Evolutionary conservation across 1,140 invertebrate genomes (phyloP), one percentile per base, ranked within the genome.

Genomic region (Orchestia grillus): DNA sequence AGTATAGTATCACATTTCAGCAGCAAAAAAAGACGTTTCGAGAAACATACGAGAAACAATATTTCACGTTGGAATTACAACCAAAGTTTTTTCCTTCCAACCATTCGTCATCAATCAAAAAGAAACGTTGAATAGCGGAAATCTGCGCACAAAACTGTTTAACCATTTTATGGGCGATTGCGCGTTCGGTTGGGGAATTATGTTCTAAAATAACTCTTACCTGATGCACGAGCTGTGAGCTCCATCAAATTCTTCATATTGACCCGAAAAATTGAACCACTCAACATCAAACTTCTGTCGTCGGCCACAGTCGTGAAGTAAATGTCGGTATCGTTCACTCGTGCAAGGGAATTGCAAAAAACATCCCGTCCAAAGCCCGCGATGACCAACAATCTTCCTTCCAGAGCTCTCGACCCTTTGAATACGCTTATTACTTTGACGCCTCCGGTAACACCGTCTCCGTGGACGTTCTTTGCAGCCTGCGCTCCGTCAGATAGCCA

Each of bases 311-410:
- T 44, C 41, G 92, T 94, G 40, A 94, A 94, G 44, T 45, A 94
- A 45, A 94, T 94, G 36, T 47, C 40, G 44, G 92, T 45, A 45
- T 94, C 92, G 92, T 94, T 94, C 92, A 94, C 92, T 40, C 92
- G 92, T 40, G 44, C 40, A 23, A 44, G 43, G 1, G 92, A 45
- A 94, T 94, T 44, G 44, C 92, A 94, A 45, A 94, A 94, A 44
- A 15, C 92, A 94, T 47, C 44, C 40, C 44, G 41, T 47, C 92
- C 92, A 47, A 94, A 94, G 4, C 92, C 92, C 19, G 92, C 15
- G 40, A 94, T 94, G 36, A 94, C 44, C 43, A 94, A 28, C 92
- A 94, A 11, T 40, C 40, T 94, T 45, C 44, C 44, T 44, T 94
- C 92, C 6, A 94, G 44, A 28, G 43, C 44, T 94, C 92, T 94